These are phyloP conservation scores for Ramphastos sulfuratus DNA, from an alignment of 2,113 vertebrate species.

Conservation along the genomic window DNA sequence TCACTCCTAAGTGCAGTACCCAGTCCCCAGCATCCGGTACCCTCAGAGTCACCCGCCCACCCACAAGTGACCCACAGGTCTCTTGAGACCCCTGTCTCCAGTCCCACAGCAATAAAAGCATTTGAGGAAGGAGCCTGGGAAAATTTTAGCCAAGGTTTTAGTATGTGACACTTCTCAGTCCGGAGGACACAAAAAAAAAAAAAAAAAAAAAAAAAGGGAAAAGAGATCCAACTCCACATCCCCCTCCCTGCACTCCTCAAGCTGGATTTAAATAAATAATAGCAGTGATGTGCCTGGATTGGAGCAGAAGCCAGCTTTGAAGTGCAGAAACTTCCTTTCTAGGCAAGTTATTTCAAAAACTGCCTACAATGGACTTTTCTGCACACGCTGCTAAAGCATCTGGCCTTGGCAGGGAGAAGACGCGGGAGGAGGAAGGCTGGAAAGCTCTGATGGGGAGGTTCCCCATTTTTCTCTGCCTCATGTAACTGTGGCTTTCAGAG, in stretches of 20 bases:
- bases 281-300: neutral
- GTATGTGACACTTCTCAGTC: neutral
- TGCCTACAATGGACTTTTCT: conserved; percentile 58
- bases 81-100: neutral
- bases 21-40: neutral
- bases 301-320: conserved; percentile 51
- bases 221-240: neutral
- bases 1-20: neutral
- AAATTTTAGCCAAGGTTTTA: neutral
- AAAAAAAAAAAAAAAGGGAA: neutral
- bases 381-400: conserved; percentile 12
- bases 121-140: conserved; percentile 38
- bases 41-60: neutral
- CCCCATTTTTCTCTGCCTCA: neutral
- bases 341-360: conserved; percentile 66
- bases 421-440: neutral
- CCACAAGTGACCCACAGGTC: neutral
- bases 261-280: conserved; percentile 25
- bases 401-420: conserved; percentile 46
- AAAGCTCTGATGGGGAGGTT: neutral
- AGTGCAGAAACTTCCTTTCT: conserved; percentile 67
- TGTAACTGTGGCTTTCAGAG: neutral
- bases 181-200: neutral
- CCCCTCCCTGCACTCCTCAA: neutral
- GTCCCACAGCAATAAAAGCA: conserved; percentile 19